These are phyloP conservation scores for Heliocidaris tuberculata DNA, from an alignment of 35 echinoderm and acorn worm species.

Conservation along the genomic window DNA sequence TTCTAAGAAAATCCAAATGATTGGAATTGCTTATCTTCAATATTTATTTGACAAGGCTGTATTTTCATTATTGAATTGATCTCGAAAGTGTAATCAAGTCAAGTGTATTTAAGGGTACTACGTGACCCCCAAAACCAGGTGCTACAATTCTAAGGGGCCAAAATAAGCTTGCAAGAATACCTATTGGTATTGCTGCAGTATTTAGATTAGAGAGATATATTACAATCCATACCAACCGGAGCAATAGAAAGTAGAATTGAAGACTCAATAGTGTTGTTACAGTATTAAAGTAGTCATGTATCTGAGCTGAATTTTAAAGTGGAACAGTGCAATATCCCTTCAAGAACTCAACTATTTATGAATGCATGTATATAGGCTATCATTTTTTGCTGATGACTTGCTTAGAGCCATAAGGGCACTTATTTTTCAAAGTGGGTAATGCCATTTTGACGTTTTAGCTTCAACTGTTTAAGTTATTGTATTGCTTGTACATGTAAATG, in stretches of 20 bases:
- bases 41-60: neutral
- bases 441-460: neutral
- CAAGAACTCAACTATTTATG: neutral
- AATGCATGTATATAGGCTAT: neutral
- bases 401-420: neutral
- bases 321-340: conserved; percentile 8
- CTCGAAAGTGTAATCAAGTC: neutral
- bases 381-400: neutral
- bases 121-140: neutral
- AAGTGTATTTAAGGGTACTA: neutral
- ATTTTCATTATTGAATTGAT: neutral
- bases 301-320: neutral
- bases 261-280: neutral
- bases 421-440: neutral
- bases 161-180: neutral
- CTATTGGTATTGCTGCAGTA: neutral
- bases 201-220: neutral
- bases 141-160: neutral
- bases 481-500: neutral
- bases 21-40: neutral
- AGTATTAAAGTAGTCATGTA: neutral
- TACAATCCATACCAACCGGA: neutral
- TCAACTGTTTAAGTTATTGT: neutral
- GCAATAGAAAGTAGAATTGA: neutral
- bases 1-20: neutral